Evolutionary conservation across 2,888 invertebrate genomes (phyloP).

Genomic region (Campaea margaritaria): DNA sequence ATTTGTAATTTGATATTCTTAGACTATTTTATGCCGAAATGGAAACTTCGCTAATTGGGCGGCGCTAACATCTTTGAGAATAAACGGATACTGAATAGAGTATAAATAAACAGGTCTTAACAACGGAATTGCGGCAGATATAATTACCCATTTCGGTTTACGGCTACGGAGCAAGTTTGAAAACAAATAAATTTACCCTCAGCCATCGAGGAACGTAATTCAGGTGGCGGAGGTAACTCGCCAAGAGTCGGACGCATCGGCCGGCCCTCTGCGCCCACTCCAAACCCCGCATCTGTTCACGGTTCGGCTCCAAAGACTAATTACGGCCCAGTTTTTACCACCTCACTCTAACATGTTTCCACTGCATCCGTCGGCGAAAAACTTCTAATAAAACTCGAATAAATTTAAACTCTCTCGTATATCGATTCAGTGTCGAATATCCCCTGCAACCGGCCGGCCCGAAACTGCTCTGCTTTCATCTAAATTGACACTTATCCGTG

Average conservation of each 20-base stretch:
- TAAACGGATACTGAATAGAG: slow-evolving; percentile 17
- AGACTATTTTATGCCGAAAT: slow-evolving; percentile 5
- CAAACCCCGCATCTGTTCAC: slow-evolving; percentile 58
- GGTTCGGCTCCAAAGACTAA: slow-evolving; percentile 75
- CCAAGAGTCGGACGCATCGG: slow-evolving; percentile 52
- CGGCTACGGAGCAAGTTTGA: slow-evolving; percentile 37
- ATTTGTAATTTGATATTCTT: slow-evolving; percentile 1
- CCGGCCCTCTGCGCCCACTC: slow-evolving; percentile 43
- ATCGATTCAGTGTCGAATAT: slow-evolving; percentile 60
- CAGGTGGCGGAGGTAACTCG: slow-evolving; percentile 35
- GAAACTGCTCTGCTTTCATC: slow-evolving; percentile 42
- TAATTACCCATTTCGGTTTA: slow-evolving; percentile 39
- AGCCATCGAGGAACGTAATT: slow-evolving; percentile 52
- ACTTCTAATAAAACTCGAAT: slow-evolving; percentile 55
- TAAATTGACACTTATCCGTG: slow-evolving; percentile 60
- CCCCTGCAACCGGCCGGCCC: slow-evolving; percentile 39
- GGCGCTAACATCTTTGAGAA: background rate
- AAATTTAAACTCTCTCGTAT: slow-evolving; percentile 55
- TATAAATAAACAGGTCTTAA: slow-evolving; percentile 23
- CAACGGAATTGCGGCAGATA: slow-evolving; percentile 29
- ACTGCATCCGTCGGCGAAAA: slow-evolving; percentile 59
- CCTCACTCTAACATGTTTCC: slow-evolving; percentile 66
- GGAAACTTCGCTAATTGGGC: slow-evolving; percentile 15
- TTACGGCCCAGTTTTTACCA: slow-evolving; percentile 75
- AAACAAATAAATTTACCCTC: slow-evolving; percentile 47